Base-by-base conservation (phyloP, 2,113 vertebrate genomes). In the Miniopterus natalensis region DNA sequence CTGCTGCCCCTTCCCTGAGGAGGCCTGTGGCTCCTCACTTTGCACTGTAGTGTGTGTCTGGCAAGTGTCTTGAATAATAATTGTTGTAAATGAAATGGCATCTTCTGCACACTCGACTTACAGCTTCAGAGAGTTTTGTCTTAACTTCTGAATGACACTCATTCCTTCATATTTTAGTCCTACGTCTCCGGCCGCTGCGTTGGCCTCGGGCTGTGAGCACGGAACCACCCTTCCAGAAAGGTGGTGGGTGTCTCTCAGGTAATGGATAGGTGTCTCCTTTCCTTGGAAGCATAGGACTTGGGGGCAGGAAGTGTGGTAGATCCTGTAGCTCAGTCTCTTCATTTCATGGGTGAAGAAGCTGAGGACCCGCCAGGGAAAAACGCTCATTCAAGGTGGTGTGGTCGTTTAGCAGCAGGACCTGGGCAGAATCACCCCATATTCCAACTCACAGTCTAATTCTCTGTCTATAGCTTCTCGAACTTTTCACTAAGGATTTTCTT, bases 371-470 rank as follows among this genome's bases (percentile, higher is more conserved):
- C 29, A 1, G 45, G 36, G 11, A 15, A 31, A 45, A 29, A 49
- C 29, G 12, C 25, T 57, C 11, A 12, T n/a, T 75, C 31, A 49
- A 42, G 36, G n/a, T 36, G 2, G 5, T 17, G 14, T 40, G 59
- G 55, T 20, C 17, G 21, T 42, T 40, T 8, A 10, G 27, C 12
- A 20, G 15, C 18, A 5, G 25, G n/a, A 0, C 3, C 5, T 17
- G 5, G 65, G 10, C 17, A 8, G 77, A 12, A 36, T 3, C 27
- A 29, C 45, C 36, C 2, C 3, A 0, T 8, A 3, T 36, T 57
- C 70, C 21, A 29, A 0, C 57, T 36, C 12, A 36, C 27, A 1
- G 0, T 2, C 53, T 6, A 1, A 10, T 3, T 0, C 15, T 5
- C 36, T 8, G 77, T 20, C n/a, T 1, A 0, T 29, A 65, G 59